Percentiles rank a stretch among this genome's conserved stretches.
Evolutionary conservation across 2,113 vertebrate species (phyloP).

Genomic region (Apaloderma vittatum): DNA sequence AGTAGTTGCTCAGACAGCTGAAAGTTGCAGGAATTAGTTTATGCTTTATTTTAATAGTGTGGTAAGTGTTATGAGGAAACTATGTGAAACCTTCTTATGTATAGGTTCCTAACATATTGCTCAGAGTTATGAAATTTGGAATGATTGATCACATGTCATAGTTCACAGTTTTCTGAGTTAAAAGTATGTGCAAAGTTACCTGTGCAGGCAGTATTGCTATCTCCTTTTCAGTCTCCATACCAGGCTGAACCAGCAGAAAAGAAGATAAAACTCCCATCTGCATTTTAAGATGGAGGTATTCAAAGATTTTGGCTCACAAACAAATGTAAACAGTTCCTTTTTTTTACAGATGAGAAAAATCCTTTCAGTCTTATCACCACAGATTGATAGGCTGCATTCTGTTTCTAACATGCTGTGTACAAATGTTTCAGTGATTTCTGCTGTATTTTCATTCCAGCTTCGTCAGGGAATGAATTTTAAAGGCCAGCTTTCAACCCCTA

Average conservation of each 20-base stretch:
- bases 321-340: neutral
- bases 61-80: slow-evolving; percentile 2
- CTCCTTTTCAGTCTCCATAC: neutral
- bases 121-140: neutral
- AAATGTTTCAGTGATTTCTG: neutral
- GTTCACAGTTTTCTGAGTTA: slow-evolving; percentile 13
- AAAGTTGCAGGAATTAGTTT: neutral
- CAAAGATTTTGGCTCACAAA: neutral
- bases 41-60: neutral
- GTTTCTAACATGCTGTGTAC: neutral
- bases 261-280: neutral
- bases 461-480: neutral
- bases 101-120: neutral
- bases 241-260: neutral
- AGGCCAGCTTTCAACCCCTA: neutral
- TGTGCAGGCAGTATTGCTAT: neutral
- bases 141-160: neutral
- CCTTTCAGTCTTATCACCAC: neutral
- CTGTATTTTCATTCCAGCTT: neutral
- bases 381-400: neutral
- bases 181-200: neutral
- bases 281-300: neutral
- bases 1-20: neutral
- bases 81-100: neutral
- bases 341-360: neutral